These are phyloP conservation scores for Sciurus niger DNA, from an alignment of 2,113 vertebrate species.

Conservation along the genomic window DNA sequence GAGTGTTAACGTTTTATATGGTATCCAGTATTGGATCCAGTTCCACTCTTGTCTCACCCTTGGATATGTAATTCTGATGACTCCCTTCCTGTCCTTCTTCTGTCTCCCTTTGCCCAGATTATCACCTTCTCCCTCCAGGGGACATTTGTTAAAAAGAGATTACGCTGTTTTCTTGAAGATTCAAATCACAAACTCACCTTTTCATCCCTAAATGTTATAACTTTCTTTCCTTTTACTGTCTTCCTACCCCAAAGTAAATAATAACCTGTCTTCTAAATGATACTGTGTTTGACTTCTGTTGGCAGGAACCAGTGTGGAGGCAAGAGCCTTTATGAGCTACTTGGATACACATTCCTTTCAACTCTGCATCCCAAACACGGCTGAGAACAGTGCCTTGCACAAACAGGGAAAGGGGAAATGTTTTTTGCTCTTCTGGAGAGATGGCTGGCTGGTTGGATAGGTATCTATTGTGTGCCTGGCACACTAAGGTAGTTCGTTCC, in stretches of 20 bases:
- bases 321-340: neutral
- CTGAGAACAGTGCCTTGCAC: neutral
- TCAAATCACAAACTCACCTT: neutral
- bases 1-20: neutral
- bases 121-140: neutral
- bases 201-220: neutral
- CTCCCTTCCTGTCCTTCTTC: neutral
- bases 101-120: neutral
- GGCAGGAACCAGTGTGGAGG: neutral
- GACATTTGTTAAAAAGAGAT: conserved; percentile 13
- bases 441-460: neutral
- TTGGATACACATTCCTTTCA: conserved; percentile 27
- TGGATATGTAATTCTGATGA: neutral
- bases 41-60: neutral
- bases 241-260: neutral
- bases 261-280: neutral
- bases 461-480: neutral
- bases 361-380: neutral
- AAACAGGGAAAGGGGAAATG: neutral
- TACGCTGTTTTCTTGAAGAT: neutral
- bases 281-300: neutral
- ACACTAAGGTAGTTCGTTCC: neutral
- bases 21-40: neutral
- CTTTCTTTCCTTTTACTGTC: neutral
- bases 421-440: neutral